Conservation (phyloP, 2,797 vertebrate species). For the Odontamblyopus rebecca region DNA sequence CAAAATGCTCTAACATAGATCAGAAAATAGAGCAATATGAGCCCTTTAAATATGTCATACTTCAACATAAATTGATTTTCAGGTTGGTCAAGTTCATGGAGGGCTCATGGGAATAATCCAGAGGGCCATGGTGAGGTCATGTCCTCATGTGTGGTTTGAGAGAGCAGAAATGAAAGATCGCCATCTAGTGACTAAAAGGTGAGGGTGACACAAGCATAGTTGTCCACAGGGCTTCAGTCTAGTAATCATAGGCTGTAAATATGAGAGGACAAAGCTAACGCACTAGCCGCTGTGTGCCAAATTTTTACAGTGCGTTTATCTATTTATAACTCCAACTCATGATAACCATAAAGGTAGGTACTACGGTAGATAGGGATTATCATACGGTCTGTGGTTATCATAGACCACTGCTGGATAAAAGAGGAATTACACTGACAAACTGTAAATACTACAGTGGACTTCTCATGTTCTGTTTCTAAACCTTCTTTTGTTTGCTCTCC, state of each 20-base stretch:
- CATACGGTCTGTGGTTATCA: neutral
- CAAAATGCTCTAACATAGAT: too few species aligned
- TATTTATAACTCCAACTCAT: neutral
- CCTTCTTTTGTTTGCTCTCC: conserved; percentile 46
- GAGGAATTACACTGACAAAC: neutral
- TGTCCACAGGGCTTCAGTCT: neutral
- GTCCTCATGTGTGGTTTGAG: conserved; percentile 97
- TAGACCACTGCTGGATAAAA: neutral
- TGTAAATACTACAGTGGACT: neutral
- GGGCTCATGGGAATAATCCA: conserved; percentile 93
- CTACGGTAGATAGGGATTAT: too few species aligned
- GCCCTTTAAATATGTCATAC: neutral
- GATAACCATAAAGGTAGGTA: neutral
- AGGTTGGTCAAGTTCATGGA: conserved; percentile 96
- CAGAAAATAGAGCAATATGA: too few species aligned
- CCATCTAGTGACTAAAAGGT: conserved; percentile 94
- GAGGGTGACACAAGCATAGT: conserved; percentile 8
- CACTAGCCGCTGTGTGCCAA: too few species aligned
- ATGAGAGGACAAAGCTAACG: too few species aligned
- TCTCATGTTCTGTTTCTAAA: conserved; percentile 12
- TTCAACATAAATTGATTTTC: neutral
- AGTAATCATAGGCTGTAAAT: too few species aligned
- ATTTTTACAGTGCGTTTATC: neutral
- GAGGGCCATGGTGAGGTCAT: conserved; percentile 91
- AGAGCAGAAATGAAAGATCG: conserved; percentile 95